Evolutionary conservation across 2,113 vertebrate genomes (phyloP).

Genomic region (Onychostruthus taczanowskii): DNA sequence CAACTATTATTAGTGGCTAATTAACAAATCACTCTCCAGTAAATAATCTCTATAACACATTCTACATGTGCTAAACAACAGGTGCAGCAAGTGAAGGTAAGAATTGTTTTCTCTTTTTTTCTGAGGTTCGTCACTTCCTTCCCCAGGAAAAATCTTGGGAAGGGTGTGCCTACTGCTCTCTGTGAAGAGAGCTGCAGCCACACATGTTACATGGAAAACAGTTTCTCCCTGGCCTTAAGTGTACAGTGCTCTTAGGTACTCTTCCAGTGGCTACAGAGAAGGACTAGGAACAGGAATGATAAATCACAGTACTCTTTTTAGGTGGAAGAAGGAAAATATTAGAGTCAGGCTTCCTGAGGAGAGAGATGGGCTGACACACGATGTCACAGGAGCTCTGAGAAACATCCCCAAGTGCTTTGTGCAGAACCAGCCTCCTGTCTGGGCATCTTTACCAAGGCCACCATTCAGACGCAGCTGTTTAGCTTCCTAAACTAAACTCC

Average conservation of each 20-base stretch:
- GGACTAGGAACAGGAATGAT: neutral
- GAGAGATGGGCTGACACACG: neutral
- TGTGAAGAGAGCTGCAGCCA: too few species aligned
- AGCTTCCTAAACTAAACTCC: neutral
- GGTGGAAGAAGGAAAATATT: neutral
- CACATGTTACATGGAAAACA: neutral
- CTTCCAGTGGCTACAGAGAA: neutral
- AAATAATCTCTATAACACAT: too few species aligned
- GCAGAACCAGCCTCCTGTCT: neutral
- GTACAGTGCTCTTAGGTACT: neutral
- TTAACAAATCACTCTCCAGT: too few species aligned
- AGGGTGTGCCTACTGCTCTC: too few species aligned
- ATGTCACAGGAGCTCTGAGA: neutral
- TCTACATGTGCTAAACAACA: too few species aligned
- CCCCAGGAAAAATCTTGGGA: too few species aligned
- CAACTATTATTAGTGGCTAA: too few species aligned
- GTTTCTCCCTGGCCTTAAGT: neutral
- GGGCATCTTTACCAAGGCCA: neutral
- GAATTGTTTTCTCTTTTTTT: too few species aligned
- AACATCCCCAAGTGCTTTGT: rapidly evolving
- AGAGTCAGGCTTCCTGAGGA: neutral
- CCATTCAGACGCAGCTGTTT: neutral
- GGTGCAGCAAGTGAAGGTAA: too few species aligned
- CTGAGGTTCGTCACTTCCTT: too few species aligned
- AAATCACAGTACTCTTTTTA: neutral